Percentiles rank a stretch among this genome's conserved stretches.
phyloP scores from a whole-genome alignment of 2,113 vertebrate species.

The Scopus umbretta region DNA sequence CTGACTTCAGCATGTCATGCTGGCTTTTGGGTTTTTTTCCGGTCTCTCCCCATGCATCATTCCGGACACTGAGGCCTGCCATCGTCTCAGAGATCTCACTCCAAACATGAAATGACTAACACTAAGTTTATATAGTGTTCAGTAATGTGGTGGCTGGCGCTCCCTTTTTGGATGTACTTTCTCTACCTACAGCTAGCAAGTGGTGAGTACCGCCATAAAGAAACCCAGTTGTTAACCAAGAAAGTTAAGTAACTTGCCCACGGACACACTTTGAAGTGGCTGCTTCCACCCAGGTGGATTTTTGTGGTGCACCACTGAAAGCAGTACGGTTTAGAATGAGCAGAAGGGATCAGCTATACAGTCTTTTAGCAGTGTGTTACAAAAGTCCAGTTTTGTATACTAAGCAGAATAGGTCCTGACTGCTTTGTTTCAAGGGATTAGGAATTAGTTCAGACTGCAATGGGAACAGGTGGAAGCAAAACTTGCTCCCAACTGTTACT shows the following conservation, averaged over 20 bases:
- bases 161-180: neutral
- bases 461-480: neutral
- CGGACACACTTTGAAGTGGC: constrained; percentile 13
- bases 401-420: neutral
- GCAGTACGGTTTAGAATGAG: neutral
- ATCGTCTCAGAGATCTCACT: neutral
- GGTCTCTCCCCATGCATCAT: neutral
- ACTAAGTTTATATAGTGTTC: neutral
- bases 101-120: neutral
- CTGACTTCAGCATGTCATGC: neutral
- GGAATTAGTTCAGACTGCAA: neutral
- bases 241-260: neutral
- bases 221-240: neutral
- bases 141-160: neutral
- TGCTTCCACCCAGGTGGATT: neutral
- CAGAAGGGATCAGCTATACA: neutral
- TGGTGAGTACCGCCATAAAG: neutral
- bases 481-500: neutral
- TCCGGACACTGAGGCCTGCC: neutral
- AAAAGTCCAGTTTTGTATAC: neutral
- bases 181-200: neutral
- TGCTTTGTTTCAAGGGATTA: neutral
- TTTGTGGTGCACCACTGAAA: neutral
- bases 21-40: neutral
- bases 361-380: neutral